A percentile compares a stretch with the other conserved stretches of the same genome.
Conservation (phyloP, 92 coral and sea anemone genomes). For the Parazoanthus darwini region DNA sequence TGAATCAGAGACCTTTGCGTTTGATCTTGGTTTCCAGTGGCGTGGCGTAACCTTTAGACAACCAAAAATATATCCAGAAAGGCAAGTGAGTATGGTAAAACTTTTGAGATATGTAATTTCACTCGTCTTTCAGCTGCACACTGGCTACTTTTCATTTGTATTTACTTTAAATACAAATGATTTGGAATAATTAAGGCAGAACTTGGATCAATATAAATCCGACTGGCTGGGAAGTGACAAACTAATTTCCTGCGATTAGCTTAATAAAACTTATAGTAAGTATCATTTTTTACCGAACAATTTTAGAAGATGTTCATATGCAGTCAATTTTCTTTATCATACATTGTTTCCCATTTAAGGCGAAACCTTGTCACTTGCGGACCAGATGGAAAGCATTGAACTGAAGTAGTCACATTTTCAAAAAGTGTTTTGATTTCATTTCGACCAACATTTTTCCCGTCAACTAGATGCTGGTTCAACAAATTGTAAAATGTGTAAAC, state of each 20-base stretch:
- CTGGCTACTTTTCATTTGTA: background rate
- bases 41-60: background rate
- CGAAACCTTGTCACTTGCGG: background rate
- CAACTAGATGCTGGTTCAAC: background rate
- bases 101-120: background rate
- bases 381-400: background rate
- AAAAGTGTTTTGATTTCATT: conserved; percentile 9
- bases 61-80: background rate
- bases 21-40: background rate
- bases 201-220: conserved; percentile 10
- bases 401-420: background rate
- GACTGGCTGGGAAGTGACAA: conserved; percentile 13
- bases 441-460: conserved; percentile 6
- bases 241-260: conserved; percentile 8
- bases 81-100: background rate
- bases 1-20: no score
- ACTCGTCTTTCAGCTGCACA: background rate
- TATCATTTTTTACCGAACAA: background rate
- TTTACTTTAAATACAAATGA: background rate
- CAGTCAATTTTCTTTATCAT: background rate
- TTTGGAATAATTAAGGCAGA: conserved; percentile 5
- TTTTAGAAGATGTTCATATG: background rate
- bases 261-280: background rate
- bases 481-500: background rate
- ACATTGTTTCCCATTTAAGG: background rate